Base-by-base conservation (phyloP, 2,797 vertebrate species). In the Loriculus beryllinus region DNA sequence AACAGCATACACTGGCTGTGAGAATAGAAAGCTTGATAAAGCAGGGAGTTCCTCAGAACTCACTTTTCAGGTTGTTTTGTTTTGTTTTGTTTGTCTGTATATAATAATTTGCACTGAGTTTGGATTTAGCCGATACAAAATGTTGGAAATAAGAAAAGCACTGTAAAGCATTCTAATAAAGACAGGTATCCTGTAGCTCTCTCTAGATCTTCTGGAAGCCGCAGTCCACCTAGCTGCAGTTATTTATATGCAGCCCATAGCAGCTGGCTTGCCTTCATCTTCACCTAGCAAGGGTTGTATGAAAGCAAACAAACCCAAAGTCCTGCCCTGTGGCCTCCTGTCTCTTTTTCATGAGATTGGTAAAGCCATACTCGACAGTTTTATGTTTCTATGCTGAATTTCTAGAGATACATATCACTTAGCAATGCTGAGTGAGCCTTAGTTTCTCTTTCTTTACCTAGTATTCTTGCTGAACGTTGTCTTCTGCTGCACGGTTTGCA, bases 381-480 rank as follows among this genome's bases (percentile, higher is more conserved):
- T 6, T 3, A 0, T 57, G 21, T 71, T 87, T 64, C 43, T 51
- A 2, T 51, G 28, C 37, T 75, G 64, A 49, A 31, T 79, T 88
- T 64, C 42, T 71, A 10, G 59, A 57, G 68, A 20, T 43, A 8
- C 3, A 0, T 31, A 14, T 71, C 78, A 37, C 52, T 78, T 33
- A 28, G 65, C 23, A 65, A 37, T 65, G 42, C 2, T 0, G 33
- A 40, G 14, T 1, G 1, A 57, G 28, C 33, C 37, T 68, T 63
- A 23, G 21, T 49, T 75, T 56, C 62, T 65, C 45, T 68, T 14
- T 39, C 22, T 63, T 83, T 33, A 1, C 9, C 60, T 18, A 37
- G 3, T 35, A 5, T 64, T 19, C 37, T 43, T 52, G 47, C 37
- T 51, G 56, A 37, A 45, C 0, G 0, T 23, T 12, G 1, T 1